Evolutionary conservation across 2,797 vertebrate species (phyloP), one percentile per base, ranked within the genome.

Genomic region (Onychomys torridus): DNA sequence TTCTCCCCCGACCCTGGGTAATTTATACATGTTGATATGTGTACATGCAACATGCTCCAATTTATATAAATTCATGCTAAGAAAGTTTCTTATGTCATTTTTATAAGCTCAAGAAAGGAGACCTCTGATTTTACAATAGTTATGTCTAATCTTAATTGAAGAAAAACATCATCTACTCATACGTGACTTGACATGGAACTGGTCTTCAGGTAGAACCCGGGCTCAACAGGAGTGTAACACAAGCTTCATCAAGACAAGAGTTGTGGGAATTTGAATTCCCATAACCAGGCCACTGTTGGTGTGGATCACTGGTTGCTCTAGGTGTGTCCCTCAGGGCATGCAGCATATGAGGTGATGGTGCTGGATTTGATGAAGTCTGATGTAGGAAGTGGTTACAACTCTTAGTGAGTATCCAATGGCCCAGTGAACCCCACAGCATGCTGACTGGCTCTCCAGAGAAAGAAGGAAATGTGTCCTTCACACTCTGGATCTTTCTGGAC

Each of bases 91-190:
- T 75, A 46, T 17, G 55, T n/a, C 6, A 43, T 76, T 97, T 93
- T 93, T 92, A n/a, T 73, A 97, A 86, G 75, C n/a, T 94, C 76
- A 92, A 96, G 49, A 76, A 96, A 82, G 75, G 75, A 95, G 97
- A 95, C 96, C 46, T n/a, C 27, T 96, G 96, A 97, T 91, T 96
- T 97, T 90, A 87, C 19, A 71, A 95, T 98, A 95, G 27, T 40
- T 97, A 34, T n/a, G 63, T 17, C 13, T 14, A 27, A 69, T 52
- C 19, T 86, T 69, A 4, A 83, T 96, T 98, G 95, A 96, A 97
- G 97, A 61, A 29, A 34, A 97, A 61, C 40, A 71, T 90, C 83
- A 75, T 97, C 97, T 98, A 73, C 85, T 85, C 61, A 65, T 43
- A 8, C 4, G n/a, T 40, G 40, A 92, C 4, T 34, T 40, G 40